Percentiles rank a stretch among this genome's conserved stretches.
phyloP scores from a whole-genome alignment of 2,113 vertebrate genomes.

The Cervus canadensis region DNA sequence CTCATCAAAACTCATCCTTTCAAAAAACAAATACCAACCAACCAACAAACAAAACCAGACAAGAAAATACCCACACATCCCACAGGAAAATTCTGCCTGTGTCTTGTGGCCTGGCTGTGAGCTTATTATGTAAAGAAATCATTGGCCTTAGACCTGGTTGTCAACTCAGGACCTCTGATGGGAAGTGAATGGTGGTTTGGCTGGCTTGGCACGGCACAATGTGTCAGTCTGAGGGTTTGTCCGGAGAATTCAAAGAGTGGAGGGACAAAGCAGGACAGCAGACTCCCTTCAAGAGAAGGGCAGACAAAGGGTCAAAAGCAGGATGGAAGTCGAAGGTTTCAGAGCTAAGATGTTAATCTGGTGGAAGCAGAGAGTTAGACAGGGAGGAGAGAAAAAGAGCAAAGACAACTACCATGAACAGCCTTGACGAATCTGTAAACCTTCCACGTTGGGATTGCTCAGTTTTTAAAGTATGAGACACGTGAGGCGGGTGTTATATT shows the following conservation, averaged over 20 bases:
- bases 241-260: background rate
- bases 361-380: background rate
- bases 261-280: background rate
- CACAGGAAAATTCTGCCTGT: background rate
- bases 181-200: background rate
- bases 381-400: background rate
- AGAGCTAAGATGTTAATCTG: background rate
- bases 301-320: background rate
- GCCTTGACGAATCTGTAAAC: background rate
- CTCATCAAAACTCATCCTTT: background rate
- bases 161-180: background rate
- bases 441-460: background rate
- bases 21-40: background rate
- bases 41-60: background rate
- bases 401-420: background rate
- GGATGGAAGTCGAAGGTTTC: background rate
- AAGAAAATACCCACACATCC: accelerated
- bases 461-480: background rate
- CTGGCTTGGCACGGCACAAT: background rate
- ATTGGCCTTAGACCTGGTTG: background rate
- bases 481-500: background rate
- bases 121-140: background rate
- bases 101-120: background rate
- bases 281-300: background rate
- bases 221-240: background rate